Evolutionary conservation across 2,113 vertebrate genomes (phyloP).

Genomic region (Crotalus helleri): DNA sequence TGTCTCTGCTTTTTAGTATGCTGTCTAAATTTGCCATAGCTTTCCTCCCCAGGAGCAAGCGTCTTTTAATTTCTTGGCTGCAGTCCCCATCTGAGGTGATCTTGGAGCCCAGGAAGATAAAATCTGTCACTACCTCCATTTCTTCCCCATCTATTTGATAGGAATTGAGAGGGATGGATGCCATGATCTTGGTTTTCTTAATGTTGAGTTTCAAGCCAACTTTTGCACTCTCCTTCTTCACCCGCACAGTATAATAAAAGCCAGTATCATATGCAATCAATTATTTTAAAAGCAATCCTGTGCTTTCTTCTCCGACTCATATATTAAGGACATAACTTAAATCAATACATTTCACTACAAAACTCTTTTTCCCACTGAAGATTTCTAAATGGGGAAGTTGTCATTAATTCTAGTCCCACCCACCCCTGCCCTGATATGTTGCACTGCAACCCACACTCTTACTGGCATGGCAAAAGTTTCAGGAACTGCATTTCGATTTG

Average conservation of each 20-base stretch:
- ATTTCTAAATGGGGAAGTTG: not conserved
- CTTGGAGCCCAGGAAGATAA: too few relatives aligned
- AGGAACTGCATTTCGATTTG: slow-evolving; percentile 47
- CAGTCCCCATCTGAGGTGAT: too few relatives aligned
- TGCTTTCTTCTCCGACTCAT: not conserved
- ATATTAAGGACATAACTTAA: not conserved
- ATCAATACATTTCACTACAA: not conserved
- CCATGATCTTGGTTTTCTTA: too few relatives aligned
- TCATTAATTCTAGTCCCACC: not conserved
- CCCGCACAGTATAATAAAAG: not conserved
- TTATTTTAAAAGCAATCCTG: not conserved
- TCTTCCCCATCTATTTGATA: too few relatives aligned
- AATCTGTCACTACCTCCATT: too few relatives aligned
- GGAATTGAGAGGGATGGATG: too few relatives aligned
- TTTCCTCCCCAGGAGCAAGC: too few relatives aligned
- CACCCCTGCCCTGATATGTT: not conserved
- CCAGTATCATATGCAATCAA: not conserved
- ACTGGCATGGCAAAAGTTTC: slow-evolving; percentile 17
- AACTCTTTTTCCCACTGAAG: not conserved
- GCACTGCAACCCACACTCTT: not conserved
- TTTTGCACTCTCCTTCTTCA: too few relatives aligned
- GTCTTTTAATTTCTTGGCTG: too few relatives aligned
- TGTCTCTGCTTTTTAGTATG: too few relatives aligned
- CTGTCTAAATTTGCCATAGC: too few relatives aligned
- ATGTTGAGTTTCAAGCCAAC: too few relatives aligned